phyloP scores from a whole-genome alignment of 1,140 invertebrate species.

The Spodoptera litura region DNA sequence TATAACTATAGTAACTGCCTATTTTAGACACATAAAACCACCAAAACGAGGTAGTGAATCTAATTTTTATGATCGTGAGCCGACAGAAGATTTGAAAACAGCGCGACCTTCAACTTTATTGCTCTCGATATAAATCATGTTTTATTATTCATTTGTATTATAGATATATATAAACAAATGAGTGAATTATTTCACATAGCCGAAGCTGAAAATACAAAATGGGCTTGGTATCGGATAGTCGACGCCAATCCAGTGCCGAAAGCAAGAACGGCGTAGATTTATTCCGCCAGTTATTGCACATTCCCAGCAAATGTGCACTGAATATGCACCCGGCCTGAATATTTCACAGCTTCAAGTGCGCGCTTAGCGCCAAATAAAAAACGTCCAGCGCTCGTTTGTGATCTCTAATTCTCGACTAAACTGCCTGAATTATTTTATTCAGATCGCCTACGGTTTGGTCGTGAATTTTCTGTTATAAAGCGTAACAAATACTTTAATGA shows the following conservation, averaged over 20 bases:
- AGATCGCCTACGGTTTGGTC: neutral
- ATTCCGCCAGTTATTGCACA: slow-evolving; percentile 61
- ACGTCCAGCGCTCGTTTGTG: slow-evolving; percentile 17
- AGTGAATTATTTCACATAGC: slow-evolving; percentile 26
- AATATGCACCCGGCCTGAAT: slow-evolving; percentile 48
- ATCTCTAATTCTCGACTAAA: slow-evolving; percentile 32
- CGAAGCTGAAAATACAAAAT: slow-evolving; percentile 28
- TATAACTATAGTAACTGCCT: neutral
- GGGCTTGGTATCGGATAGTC: slow-evolving; percentile 51
- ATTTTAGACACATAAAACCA: slow-evolving; percentile 17
- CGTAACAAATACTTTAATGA: too few relatives aligned
- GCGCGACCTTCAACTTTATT: neutral
- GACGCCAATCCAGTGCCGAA: slow-evolving; percentile 53
- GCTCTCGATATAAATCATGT: slow-evolving; percentile 10
- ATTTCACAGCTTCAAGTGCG: slow-evolving; percentile 46
- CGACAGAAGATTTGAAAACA: neutral
- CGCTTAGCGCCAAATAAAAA: slow-evolving; percentile 35
- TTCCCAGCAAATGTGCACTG: slow-evolving; percentile 58
- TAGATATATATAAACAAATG: slow-evolving; percentile 17
- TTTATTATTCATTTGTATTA: slow-evolving; percentile 22
- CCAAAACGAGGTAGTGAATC: neutral
- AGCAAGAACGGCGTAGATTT: slow-evolving; percentile 56
- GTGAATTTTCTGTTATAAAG: too few relatives aligned
- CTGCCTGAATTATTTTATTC: slow-evolving; percentile 26
- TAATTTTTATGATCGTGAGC: slow-evolving; percentile 13